Conservation (phyloP, 1,140 invertebrate genomes). For the Saxidomus purpurata region DNA sequence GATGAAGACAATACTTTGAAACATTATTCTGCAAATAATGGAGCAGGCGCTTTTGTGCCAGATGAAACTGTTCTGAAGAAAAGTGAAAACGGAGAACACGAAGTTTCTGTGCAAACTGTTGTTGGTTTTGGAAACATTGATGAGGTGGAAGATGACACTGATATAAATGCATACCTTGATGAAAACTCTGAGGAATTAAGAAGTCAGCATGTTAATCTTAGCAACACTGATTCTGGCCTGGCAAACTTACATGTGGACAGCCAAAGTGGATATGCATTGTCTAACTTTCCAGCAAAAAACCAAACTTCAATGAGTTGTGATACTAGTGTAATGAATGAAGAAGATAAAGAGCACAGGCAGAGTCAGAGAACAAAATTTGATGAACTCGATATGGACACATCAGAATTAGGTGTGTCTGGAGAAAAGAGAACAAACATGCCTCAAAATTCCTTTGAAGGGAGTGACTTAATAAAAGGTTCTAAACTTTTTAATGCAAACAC, state of each 20-base stretch:
- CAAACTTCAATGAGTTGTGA: not conserved
- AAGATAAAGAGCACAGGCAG: not conserved
- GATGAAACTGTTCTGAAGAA: not conserved
- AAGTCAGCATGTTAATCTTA: not conserved
- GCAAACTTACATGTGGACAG: not conserved
- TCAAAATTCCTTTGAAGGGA: not conserved
- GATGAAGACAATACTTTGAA: not conserved
- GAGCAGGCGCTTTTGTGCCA: not conserved
- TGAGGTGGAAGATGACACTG: constrained; percentile 67
- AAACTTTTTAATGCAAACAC: not conserved
- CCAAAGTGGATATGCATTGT: not conserved
- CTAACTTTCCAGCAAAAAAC: not conserved
- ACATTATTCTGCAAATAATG: not conserved
- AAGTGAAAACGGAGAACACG: not conserved
- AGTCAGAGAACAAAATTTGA: not conserved
- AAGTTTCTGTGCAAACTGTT: not conserved
- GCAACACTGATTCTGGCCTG: not conserved
- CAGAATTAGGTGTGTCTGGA: not conserved
- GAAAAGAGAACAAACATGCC: not conserved
- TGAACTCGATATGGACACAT: constrained; percentile 37
- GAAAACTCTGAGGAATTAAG: constrained; percentile 51
- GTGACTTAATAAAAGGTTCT: not conserved
- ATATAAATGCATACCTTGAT: constrained; percentile 74
- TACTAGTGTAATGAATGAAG: not conserved
- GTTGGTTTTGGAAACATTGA: constrained; percentile 71